Percentiles rank a stretch among this genome's conserved stretches.
These are phyloP conservation scores for Ondatra zibethicus DNA, from an alignment of 2,113 vertebrate genomes.

Conservation along the genomic window DNA sequence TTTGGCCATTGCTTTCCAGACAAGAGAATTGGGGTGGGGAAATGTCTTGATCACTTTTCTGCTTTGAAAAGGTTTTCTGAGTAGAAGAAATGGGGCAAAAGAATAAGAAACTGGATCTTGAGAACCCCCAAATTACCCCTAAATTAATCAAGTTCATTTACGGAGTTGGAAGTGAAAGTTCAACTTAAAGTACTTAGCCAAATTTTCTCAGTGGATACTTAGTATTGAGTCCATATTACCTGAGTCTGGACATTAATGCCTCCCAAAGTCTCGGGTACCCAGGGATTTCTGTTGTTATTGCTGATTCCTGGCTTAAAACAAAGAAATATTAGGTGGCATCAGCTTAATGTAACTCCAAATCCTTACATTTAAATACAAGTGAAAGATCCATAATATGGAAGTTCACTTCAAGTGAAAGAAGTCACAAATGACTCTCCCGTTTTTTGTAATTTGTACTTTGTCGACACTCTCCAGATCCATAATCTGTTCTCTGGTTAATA, in stretches of 20 bases:
- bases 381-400: neutral
- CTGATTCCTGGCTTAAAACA: neutral
- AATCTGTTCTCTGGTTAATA: neutral
- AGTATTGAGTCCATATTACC: neutral
- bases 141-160: conserved; percentile 8
- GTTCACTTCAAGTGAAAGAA: neutral
- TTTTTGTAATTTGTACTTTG: neutral
- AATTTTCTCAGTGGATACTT: neutral
- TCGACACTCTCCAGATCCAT: neutral
- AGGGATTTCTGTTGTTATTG: neutral
- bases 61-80: neutral
- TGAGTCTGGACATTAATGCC: neutral
- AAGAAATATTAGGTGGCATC: neutral
- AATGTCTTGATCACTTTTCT: neutral
- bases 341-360: neutral
- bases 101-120: neutral
- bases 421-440: neutral
- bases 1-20: neutral
- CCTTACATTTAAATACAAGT: neutral
- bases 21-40: neutral
- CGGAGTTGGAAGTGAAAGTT: neutral
- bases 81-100: neutral
- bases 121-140: neutral
- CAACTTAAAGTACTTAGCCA: neutral
- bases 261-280: neutral